Evolutionary conservation across 2,888 invertebrate species (phyloP).

Genomic region (Patella ulyssiponensis): DNA sequence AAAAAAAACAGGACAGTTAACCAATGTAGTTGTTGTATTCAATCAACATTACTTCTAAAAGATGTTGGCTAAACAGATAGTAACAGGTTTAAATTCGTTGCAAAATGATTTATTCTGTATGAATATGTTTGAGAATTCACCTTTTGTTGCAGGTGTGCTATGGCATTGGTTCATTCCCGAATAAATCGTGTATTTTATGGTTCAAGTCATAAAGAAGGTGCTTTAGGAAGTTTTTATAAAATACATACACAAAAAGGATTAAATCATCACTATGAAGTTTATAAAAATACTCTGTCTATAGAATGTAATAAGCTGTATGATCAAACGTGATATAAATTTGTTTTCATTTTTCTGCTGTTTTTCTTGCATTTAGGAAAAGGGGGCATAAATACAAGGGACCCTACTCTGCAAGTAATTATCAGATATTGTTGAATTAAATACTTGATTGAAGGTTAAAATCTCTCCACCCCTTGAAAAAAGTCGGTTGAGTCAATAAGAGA

Average conservation of each 20-base stretch:
- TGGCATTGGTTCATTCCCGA: slow-evolving; percentile 95
- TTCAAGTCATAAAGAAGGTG: slow-evolving; percentile 78
- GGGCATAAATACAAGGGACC: not conserved
- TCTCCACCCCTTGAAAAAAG: no score
- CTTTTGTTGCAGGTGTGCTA: slow-evolving; percentile 79
- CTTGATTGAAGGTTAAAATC: no score
- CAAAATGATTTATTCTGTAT: no score
- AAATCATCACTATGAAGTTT: slow-evolving; percentile 94
- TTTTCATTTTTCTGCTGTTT: not conserved
- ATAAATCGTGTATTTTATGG: slow-evolving; percentile 85
- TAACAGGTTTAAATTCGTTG: no score
- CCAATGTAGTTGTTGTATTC: no score
- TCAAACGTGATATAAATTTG: slow-evolving; percentile 13
- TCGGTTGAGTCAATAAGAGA: no score
- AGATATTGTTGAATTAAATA: no score
- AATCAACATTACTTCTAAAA: no score
- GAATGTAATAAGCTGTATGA: slow-evolving; percentile 38
- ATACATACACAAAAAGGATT: slow-evolving; percentile 84
- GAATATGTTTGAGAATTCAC: no score
- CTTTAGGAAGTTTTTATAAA: slow-evolving; percentile 81
- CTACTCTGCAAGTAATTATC: no score
- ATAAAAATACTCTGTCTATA: slow-evolving; percentile 39
- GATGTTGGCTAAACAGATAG: no score
- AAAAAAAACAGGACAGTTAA: no score
- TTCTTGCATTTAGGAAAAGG: not conserved